phyloP scores from a whole-genome alignment of 2,113 vertebrate genomes.

The Zapus hudsonius region DNA sequence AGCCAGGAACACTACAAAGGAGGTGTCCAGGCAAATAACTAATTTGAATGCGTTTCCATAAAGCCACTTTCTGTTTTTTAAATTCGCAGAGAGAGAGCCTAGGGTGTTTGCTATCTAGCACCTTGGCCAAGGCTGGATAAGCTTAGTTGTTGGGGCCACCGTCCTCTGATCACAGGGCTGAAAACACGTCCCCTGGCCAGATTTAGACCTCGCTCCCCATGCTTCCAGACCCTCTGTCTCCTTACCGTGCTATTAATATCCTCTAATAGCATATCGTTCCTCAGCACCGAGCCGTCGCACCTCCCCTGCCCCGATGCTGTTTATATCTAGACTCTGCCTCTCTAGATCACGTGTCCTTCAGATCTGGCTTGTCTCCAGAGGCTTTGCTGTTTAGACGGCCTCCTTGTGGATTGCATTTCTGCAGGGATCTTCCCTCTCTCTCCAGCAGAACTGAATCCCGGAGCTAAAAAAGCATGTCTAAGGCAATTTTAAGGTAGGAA shows the following conservation, averaged over 20 bases:
- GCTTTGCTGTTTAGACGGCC: neutral
- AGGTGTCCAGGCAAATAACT: neutral
- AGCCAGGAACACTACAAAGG: conserved; percentile 21
- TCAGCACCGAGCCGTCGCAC: neutral
- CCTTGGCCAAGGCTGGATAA: neutral
- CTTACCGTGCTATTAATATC: neutral
- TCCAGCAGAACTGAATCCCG: neutral
- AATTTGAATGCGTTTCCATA: neutral
- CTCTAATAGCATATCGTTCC: neutral
- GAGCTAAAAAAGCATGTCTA: neutral
- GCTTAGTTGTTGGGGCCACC: neutral
- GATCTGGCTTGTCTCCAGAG: neutral
- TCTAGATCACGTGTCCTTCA: neutral
- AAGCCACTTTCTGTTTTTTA: neutral
- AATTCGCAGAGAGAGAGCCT: neutral
- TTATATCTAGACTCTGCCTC: neutral
- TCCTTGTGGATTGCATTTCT: neutral
- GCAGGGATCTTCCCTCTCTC: neutral
- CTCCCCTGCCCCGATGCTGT: neutral
- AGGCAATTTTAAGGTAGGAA: neutral
- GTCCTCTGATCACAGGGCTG: neutral
- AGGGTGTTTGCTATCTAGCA: neutral
- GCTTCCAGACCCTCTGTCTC: neutral
- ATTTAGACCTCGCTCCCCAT: neutral
- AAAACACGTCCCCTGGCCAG: neutral